Conservation (phyloP, 2,113 vertebrate species). For the Archocentrus centrarchus region DNA sequence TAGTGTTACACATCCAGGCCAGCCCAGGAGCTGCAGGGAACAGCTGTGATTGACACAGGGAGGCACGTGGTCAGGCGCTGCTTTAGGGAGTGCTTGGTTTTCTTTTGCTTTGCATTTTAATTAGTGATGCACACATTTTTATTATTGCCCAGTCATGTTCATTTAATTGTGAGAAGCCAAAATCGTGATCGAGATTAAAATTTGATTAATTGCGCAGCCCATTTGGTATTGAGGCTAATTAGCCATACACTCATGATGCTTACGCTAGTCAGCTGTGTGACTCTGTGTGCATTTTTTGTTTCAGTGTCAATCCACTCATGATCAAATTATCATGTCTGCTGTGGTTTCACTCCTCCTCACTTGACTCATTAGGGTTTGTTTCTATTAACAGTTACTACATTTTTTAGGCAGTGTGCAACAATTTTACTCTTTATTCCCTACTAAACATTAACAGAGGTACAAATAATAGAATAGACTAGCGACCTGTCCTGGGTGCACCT, state of each 20-base stretch:
- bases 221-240: not conserved
- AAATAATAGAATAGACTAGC: too few relatives aligned
- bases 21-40: not conserved
- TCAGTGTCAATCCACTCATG: not conserved
- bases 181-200: not conserved
- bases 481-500: not conserved
- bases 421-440: not conserved
- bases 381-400: not conserved
- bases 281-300: not conserved
- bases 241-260: not conserved
- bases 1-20: not conserved
- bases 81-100: not conserved
- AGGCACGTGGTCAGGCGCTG: not conserved
- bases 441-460: not conserved
- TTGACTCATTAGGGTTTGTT: not conserved
- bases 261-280: not conserved
- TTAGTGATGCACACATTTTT: not conserved
- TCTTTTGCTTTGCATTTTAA: not conserved
- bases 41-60: not conserved
- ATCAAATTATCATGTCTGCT: not conserved
- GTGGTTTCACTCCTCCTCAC: not conserved
- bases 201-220: not conserved
- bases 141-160: not conserved
- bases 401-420: not conserved
- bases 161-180: not conserved